Base-by-base conservation (phyloP, 2,113 vertebrate genomes). In the Microcebus ravelobensis region DNA sequence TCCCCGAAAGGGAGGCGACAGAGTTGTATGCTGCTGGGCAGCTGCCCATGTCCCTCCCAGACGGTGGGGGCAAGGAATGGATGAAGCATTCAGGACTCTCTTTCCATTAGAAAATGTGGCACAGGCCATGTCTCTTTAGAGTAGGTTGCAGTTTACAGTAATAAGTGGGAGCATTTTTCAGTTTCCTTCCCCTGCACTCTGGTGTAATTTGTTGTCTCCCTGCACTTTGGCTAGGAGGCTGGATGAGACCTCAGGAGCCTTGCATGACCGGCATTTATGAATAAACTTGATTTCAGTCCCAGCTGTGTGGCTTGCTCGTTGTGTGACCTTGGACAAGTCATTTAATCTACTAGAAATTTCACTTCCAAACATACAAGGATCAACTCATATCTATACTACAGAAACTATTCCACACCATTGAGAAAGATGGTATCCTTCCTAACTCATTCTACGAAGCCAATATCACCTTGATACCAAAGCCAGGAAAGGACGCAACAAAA, bases 91-190 rank as follows among this genome's bases (percentile, higher is more conserved):
- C n/a, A 15, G 14, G 3, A 15, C 4, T 63, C 57, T 17, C 76
- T 84, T 42, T 18, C 21, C 63, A 8, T 42, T 6, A 68, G 42
- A 57, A 68, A 39, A 18, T 27, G 63, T 5, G 42, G 86, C 25
- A 15, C 10, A 5, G 12, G 12, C 18, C 6, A n/a, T 1, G 6
- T 34, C 61, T 59, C 39, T 74, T 13, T 4, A 1, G 48, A 5
- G 48, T 6, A 57, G 65, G 87, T 0, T 34, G 82, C 20, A 1
- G 1, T 36, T 80, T 17, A 48, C 39, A 68, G 4, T 36, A 1
- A 50, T 7, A 14, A 76, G 52, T 0, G 1, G 61, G 23, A 31
- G 14, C 23, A 0, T 1, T 20, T 31, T 50, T 39, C 5, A 4
- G 84, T 15, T 48, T 79, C 23, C 73, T 48, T 42, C n/a, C 25